These are phyloP conservation scores for Arbacia lixula DNA, from an alignment of 53 echinoderm and acorn worm genomes.

Conservation along the genomic window DNA sequence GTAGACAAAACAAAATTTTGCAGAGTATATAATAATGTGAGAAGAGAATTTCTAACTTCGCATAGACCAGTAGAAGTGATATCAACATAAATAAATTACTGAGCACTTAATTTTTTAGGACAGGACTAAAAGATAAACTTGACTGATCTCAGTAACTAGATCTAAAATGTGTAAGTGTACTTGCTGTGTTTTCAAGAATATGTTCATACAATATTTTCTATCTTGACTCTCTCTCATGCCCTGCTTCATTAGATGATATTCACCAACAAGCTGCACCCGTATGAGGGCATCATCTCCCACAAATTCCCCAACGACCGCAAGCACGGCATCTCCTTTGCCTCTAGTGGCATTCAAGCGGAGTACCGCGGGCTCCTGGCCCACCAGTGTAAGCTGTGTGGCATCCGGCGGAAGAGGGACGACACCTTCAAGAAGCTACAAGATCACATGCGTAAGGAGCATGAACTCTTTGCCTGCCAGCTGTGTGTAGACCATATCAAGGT, in stretches of 20 bases:
- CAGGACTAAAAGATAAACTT: too few species aligned
- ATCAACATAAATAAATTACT: too few species aligned
- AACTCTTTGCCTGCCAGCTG: constrained; percentile 85
- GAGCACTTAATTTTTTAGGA: too few species aligned
- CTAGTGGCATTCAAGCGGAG: constrained; percentile 66
- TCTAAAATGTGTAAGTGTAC: too few species aligned
- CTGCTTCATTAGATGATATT: constrained; percentile 94
- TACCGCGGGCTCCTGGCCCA: constrained; percentile 66
- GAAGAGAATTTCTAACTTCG: too few species aligned
- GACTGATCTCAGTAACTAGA: too few species aligned
- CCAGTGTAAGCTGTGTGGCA: constrained; percentile 65
- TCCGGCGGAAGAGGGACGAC: not conserved
- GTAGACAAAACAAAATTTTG: too few species aligned
- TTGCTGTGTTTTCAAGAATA: too few species aligned
- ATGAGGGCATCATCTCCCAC: constrained; percentile 85
- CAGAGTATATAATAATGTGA: too few species aligned
- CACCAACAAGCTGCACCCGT: constrained; percentile 80
- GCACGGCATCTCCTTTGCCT: constrained; percentile 77
- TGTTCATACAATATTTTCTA: too few species aligned
- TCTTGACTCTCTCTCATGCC: not conserved
- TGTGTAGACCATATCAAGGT: constrained; percentile 87
- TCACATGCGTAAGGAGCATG: constrained; percentile 91
- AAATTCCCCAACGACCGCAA: constrained; percentile 81
- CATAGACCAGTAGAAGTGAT: too few species aligned
- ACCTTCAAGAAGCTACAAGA: constrained; percentile 82